Percentiles rank a stretch among this genome's conserved stretches.
Conservation (phyloP, 2,888 invertebrate genomes). For the Pinctada fucata region DNA sequence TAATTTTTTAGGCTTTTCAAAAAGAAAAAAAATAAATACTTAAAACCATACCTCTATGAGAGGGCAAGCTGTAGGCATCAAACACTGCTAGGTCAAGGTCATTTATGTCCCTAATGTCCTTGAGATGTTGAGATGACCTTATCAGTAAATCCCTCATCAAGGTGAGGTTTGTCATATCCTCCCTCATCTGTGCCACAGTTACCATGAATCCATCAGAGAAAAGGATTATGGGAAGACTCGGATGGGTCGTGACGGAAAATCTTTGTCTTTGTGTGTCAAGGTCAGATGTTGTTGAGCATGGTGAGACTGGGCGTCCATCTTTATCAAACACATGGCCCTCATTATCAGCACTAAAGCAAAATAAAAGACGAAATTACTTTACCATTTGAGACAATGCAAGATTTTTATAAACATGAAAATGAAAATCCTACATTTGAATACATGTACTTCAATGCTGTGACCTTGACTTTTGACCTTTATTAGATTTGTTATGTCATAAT, state of each 20-base stretch:
- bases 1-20: too few species aligned
- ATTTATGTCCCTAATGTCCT: constrained; percentile 54
- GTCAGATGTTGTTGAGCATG: constrained; percentile 21
- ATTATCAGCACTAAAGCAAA: constrained; percentile 40
- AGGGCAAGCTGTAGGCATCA: constrained; percentile 62
- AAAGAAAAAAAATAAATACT: not conserved
- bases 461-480: too few species aligned
- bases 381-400: too few species aligned
- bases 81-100: constrained; percentile 64
- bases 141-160: constrained; percentile 67
- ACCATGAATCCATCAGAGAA: constrained; percentile 76
- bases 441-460: too few species aligned
- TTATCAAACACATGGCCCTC: constrained; percentile 26
- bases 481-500: too few species aligned
- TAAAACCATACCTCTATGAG: constrained; percentile 23
- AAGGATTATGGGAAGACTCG: constrained; percentile 70
- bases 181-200: constrained; percentile 68
- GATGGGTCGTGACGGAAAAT: constrained; percentile 73
- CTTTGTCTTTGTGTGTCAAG: constrained; percentile 63
- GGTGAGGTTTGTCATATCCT: constrained; percentile 63
- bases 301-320: constrained; percentile 24
- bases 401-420: too few species aligned
- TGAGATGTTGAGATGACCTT: constrained; percentile 61
- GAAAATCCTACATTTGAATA: too few species aligned
- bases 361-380: not conserved